Base-by-base conservation (phyloP, 2,888 invertebrate species). In the Ptilodon capucinus region DNA sequence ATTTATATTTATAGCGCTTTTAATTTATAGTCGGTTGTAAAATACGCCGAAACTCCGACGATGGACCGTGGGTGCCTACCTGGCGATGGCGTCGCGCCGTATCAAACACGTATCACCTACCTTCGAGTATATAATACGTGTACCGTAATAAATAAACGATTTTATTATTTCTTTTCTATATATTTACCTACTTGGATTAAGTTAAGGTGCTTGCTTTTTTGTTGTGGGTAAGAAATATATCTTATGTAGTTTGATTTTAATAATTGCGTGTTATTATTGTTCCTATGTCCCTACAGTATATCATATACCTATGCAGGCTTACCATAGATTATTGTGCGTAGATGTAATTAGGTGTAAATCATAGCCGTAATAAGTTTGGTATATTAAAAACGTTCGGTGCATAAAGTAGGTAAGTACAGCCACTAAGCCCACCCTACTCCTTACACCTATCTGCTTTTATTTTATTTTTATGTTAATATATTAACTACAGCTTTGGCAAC, bases 1-100 rank as follows among this genome's bases (percentile, higher is more conserved):
- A 90, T 90, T 89, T 89, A 90, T 86, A 78, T 82, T 89, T 86
- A 86, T 84, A 72, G 81, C 81, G 61, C 74, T 69, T 81, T 78
- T 87, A 84, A 90, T 89, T 90, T 89, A 89, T 81, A 66, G 70
- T 53, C 49, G 54, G 76, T 67, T 75, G 73, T 88, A 90, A 87
- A 89, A 78, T 77, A 81, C 82, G 74, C 77, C 77, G 81, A 83
- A 85, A 84, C 73, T 71, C 72, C 68, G 68, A 54, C 65, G 68
- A 74, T 80, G 81, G 74, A 79, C 69, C 67, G 68, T 57, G 54
- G 60, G 60, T 60, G 59, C 59, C 69, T 78, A 76, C 74, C 71
- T 70, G 70, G 57, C 57, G 60, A 58, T 64, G 59, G 53, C 25
- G 40, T 11, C 53, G n/a, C 51, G 54, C 54, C 52, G 51, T 56